Evolutionary conservation across 2,113 vertebrate genomes (phyloP).

Genomic region (Bostrychus sinensis): DNA sequence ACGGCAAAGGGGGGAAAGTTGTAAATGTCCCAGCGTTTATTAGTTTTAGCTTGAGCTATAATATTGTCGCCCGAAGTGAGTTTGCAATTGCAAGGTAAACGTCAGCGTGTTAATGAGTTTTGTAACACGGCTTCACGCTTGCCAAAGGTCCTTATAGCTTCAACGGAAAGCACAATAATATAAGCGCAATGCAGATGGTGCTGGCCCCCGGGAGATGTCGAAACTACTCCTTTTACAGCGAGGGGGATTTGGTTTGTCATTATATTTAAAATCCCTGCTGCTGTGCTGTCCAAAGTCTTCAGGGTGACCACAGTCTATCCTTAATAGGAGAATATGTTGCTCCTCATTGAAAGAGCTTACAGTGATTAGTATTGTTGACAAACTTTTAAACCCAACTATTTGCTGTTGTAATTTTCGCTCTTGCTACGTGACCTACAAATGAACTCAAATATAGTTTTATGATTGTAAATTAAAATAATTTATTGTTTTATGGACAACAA

Average conservation of each 20-base stretch:
- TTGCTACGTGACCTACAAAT: too few species aligned
- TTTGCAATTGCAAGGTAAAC: slow-evolving; percentile 40
- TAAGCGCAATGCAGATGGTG: slow-evolving; percentile 52
- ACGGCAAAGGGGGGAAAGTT: slow-evolving; percentile 31
- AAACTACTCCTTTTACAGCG: slow-evolving; percentile 39
- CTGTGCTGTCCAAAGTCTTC: slow-evolving; percentile 36
- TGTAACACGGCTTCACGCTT: slow-evolving; percentile 40
- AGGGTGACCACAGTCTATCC: slow-evolving; percentile 25
- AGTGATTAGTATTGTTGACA: too few species aligned
- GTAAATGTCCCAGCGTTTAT: slow-evolving; percentile 52
- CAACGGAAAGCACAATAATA: slow-evolving; percentile 25
- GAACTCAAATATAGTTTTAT: too few species aligned
- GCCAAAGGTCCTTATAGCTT: slow-evolving; percentile 46
- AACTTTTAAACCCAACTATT: too few species aligned
- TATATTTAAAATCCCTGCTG: slow-evolving; percentile 48
- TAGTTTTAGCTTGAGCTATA: slow-evolving; percentile 40
- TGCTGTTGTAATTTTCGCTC: too few species aligned
- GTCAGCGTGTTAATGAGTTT: slow-evolving; percentile 63
- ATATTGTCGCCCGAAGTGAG: slow-evolving; percentile 45
- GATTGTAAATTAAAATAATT: too few species aligned
- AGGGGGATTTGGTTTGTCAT: slow-evolving; percentile 35
- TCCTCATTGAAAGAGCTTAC: too few species aligned
- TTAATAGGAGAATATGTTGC: slow-evolving; percentile 50
- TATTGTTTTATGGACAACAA: too few species aligned
- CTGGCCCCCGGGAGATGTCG: slow-evolving; percentile 38